phyloP scores from a whole-genome alignment of 1,140 invertebrate genomes.

The Pectinophora gossypiella region DNA sequence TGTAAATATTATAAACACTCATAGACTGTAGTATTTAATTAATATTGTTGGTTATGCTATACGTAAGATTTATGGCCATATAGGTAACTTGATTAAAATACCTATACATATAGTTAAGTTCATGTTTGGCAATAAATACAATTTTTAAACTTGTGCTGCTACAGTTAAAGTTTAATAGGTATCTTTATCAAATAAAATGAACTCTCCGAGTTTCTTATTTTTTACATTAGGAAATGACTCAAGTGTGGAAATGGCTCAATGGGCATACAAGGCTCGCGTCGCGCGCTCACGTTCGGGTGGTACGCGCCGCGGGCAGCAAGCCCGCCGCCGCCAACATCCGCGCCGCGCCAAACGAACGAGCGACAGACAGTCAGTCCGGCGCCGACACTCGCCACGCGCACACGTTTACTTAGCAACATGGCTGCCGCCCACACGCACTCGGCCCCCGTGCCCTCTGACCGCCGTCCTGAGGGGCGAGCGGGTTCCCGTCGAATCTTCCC shows the following conservation, averaged over 20 bases:
- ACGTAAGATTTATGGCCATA: no score
- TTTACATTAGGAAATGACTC: no score
- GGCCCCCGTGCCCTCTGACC: constrained; percentile 61
- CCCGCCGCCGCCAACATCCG: constrained; percentile 72
- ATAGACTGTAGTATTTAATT: no score
- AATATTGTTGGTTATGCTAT: no score
- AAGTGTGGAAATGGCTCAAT: constrained; percentile 34
- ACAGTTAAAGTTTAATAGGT: no score
- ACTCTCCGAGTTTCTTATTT: no score
- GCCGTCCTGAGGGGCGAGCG: constrained; percentile 74
- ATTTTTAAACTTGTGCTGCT: no score
- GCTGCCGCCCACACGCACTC: constrained; percentile 60
- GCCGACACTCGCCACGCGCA: constrained; percentile 57
- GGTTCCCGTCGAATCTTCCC: constrained; percentile 89
- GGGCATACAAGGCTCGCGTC: constrained; percentile 60
- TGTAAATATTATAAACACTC: no score
- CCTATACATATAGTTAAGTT: no score
- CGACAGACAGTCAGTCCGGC: constrained; percentile 69
- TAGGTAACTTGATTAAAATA: no score
- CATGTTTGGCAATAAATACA: no score
- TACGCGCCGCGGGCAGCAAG: constrained; percentile 76
- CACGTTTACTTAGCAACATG: constrained; percentile 46
- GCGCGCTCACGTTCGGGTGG: constrained; percentile 64
- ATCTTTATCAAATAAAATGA: no score
- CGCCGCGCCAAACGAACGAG: constrained; percentile 43